A percentile compares a stretch with the other conserved stretches of the same genome.
Evolutionary conservation across 2,888 invertebrate species (phyloP).

Genomic region (Yponomeuta cagnagella): DNA sequence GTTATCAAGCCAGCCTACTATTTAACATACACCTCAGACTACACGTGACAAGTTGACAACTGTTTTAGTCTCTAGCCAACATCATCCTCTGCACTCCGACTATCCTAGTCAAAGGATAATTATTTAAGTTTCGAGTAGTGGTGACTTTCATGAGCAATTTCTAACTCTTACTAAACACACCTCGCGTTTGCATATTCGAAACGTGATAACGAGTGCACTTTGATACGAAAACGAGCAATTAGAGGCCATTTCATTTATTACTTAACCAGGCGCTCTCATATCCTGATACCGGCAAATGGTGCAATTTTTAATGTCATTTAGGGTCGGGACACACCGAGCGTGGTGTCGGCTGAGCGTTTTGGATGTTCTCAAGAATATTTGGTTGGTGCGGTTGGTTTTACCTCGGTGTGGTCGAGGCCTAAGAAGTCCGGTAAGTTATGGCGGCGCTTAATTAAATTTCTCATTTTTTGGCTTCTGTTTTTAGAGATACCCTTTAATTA

Average conservation of each 20-base stretch:
- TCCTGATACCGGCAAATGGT: neutral
- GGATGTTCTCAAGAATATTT: neutral
- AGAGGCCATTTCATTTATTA: neutral
- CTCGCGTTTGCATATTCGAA: neutral
- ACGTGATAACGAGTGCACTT: neutral
- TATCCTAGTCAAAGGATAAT: no score
- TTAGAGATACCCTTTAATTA: neutral
- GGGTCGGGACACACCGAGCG: neutral
- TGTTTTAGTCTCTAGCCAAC: no score
- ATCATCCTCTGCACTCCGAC: no score
- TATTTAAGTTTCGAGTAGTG: no score
- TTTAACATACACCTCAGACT: no score
- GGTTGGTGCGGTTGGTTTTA: neutral
- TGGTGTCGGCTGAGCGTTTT: neutral
- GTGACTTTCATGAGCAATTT: no score
- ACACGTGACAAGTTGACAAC: no score
- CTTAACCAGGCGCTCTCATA: neutral
- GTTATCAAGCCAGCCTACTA: no score
- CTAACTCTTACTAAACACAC: no score
- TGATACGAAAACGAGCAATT: neutral
- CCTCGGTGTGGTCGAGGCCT: neutral
- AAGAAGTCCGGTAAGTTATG: neutral
- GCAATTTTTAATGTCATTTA: neutral
- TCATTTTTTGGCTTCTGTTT: conserved; percentile 8
- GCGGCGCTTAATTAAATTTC: conserved; percentile 3